Evolutionary conservation across 2,113 vertebrate genomes (phyloP), one percentile per base, ranked within the genome.

Genomic region (Microtus pennsylvanicus): DNA sequence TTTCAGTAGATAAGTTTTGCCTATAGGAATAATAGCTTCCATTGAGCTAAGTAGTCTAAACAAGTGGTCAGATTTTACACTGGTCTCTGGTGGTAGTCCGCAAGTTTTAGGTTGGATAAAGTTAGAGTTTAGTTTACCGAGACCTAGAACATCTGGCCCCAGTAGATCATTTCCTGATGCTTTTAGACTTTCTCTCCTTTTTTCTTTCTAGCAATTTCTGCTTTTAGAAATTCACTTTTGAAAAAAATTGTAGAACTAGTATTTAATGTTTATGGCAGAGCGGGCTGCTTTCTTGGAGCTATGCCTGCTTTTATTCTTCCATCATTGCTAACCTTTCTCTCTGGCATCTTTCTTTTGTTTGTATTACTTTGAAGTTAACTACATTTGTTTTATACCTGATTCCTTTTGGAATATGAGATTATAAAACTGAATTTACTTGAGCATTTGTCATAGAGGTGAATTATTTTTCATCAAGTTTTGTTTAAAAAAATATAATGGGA

Each of bases 221-320:
- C 86, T 95, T 98, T 96, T 98, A 93, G 8, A 93, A 97, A 96
- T 89, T 96, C 65, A 58, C 65, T 97, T 95, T 98, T 98, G 98
- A 98, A 98, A 98, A 97, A 97, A 96, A 97, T 65, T 95, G 50
- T 75, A 92, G 83, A 94, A 85, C 97, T 95, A 98, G 94, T 96
- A 95, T 72, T 98, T 97, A 86, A 33, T 76, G 63, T 97, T 91
- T 47, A 67, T 95, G 50, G 83, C 88, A 97, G 67, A 90, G 76
- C 42, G 93, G 47, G 58, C 33, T 96, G 81, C 52, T 75, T 97
- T 45, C 85, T 97, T 90, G 50, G 8, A 10, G 28, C 50, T 96
- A 81, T 97, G 98, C 99, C 99, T 97, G 96, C 97, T 99, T 99
- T 98, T 91, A 52, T 97, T 98, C 97, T 98, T 98, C 98, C 95